Evolutionary conservation across 2,888 invertebrate genomes (phyloP), one percentile per base, ranked within the genome.

Genomic region (Caenorhabditis imperialis): DNA sequence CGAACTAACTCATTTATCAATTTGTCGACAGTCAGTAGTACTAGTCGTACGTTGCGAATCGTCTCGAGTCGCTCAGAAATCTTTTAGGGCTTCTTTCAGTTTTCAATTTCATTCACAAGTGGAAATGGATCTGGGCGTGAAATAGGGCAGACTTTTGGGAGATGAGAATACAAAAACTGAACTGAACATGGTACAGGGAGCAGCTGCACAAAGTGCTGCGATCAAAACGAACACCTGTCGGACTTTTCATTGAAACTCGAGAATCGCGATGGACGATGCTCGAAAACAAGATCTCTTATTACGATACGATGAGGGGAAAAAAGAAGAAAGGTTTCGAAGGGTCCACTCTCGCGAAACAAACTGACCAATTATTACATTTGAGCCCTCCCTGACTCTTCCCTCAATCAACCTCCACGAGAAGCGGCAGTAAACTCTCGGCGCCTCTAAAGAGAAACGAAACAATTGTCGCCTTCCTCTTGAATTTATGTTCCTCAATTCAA

Each of bases 361-460:
- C 44, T 70, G 61, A 70, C 61, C 70, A 70, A 70, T 70, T 70
- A 70, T 70, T 70, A 70, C 70, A 70, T 70, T 70, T 48, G 18
- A 7, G 16, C 51, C 67, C 57, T 50, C 33, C 27, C 35, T 47
- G 40, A 40, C 67, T 53, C 40, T 69, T 69, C 57, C 60, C 54
- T 67, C 35, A 47, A 63, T 63, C 54, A 55, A 63, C 55, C 55
- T 63, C 48, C 48, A 54, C 7, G 30, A 45, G 27, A 54, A 40
- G 27, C 20, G 38, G 37, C 57, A 42, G 57, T 67, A 67, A 69
- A 69, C 60, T 69, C 69, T 60, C 69, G 58, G 60, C 42, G 55
- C 50, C 65, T 40, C 38, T 23, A 25, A 50, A 33, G 47, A 20
- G 38, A 27, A 18, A 47, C 35, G 16, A 35, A 45, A 42, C 35